Base-by-base conservation (phyloP, 2,797 vertebrate genomes). In the Falco biarmicus region DNA sequence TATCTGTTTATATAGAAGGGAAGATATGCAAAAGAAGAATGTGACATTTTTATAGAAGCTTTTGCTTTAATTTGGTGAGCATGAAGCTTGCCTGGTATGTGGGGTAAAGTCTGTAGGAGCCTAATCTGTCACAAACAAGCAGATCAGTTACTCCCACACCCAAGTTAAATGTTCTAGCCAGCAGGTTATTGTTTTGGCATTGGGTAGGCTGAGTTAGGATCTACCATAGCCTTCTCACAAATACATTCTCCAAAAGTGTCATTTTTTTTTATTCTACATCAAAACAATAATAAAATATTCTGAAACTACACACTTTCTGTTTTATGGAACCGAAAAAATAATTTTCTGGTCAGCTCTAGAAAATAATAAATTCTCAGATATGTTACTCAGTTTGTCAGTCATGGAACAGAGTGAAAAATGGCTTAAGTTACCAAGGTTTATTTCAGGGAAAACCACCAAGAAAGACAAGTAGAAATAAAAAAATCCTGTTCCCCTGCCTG, bases 91-190 rank as follows among this genome's bases (percentile, higher is more conserved):
- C 13, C 69, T 81, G n/a, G 6, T 93, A 45, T 53, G 77, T 93
- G 65, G 83, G 88, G 92, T 9, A 15, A 41, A 93, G 41, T 75
- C 61, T 75, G 77, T 87, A 26, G 80, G 92, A 92, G 24, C 81
- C 48, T 94, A 71, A 87, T 93, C 80, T 93, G 81, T 87, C 87
- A 90, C 34, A 95, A 93, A 84, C 65, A 92, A 93, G 83, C 32
- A 71, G 50, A 89, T 61, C 50, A 75, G 50, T 73, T 90, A 75
- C 88, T 90, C 92, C 85, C 60, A 91, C 86, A 0, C 6, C 10
- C 9, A 84, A 84, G 41, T 89, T 71, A 51, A 94, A 71, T 69
- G 70, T 89, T 95, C 69, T 90, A 94, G 91, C 81, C 89, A 47
- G 48, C 61, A 57, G 76, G 69, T 85, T 91, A 66, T 61, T 91